Conservation (phyloP, 2,113 vertebrate genomes). For the human (Homo sapiens) region GRCh38 chr15:75695501-75696000, state of each 20-base stretch:
- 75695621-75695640: neutral
- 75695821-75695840: neutral
- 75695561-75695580: neutral
- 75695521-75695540: slow-evolving; percentile 55
- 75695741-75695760: slow-evolving; percentile 42
- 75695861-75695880: neutral
- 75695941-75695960: neutral
- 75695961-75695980: neutral
- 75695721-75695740: neutral
- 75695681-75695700: neutral
- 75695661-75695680: neutral
- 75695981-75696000: too few relatives aligned
- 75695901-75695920: neutral
- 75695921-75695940: neutral
- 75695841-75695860: neutral
- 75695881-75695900: neutral
- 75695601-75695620: neutral
- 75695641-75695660: neutral
- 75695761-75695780: neutral
- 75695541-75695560: slow-evolving; percentile 70
- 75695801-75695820: neutral
- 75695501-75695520: slow-evolving; percentile 1
- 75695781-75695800: neutral
- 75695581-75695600: neutral
- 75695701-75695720: neutral